These are phyloP conservation scores for Austrolebias charrua DNA, from an alignment of 2,797 vertebrate species.

Conservation along the genomic window DNA sequence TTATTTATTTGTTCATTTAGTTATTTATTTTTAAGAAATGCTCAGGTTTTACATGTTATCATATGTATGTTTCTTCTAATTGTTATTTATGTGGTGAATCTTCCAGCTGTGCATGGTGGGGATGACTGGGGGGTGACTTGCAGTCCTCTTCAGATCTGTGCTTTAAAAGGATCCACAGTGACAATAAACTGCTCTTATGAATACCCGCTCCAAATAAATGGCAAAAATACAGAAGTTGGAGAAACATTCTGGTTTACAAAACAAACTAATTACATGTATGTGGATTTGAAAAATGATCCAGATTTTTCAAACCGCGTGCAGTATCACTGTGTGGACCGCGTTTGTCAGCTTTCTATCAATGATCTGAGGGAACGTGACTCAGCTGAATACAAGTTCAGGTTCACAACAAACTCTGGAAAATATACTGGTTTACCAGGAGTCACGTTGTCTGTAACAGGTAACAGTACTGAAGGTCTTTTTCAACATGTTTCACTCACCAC, in stretches of 20 bases:
- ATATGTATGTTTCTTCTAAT: not conserved
- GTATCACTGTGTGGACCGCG: accelerated
- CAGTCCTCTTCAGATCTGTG: not conserved
- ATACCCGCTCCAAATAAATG: accelerated
- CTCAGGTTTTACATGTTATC: not conserved
- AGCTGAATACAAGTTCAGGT: slow-evolving; percentile 5
- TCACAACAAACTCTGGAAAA: not conserved
- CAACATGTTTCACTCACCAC: too few relatives aligned
- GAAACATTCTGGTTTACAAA: not conserved
- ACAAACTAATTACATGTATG: too few relatives aligned
- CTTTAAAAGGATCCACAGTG: slow-evolving; percentile 7
- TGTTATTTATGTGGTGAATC: not conserved
- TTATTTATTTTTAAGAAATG: not conserved
- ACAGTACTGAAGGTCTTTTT: accelerated
- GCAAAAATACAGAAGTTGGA: accelerated
- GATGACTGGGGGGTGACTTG: not conserved
- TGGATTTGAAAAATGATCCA: not conserved
- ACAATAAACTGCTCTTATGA: accelerated
- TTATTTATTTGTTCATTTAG: too few relatives aligned
- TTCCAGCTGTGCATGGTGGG: slow-evolving; percentile 9
- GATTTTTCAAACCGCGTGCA: not conserved
- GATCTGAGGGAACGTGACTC: not conserved
- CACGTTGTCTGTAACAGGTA: slow-evolving; percentile 11
- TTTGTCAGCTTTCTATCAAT: not conserved
- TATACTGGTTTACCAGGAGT: slow-evolving; percentile 6